Evolutionary conservation across 2,113 vertebrate species (phyloP).

Genomic region (Carollia perspicillata): DNA sequence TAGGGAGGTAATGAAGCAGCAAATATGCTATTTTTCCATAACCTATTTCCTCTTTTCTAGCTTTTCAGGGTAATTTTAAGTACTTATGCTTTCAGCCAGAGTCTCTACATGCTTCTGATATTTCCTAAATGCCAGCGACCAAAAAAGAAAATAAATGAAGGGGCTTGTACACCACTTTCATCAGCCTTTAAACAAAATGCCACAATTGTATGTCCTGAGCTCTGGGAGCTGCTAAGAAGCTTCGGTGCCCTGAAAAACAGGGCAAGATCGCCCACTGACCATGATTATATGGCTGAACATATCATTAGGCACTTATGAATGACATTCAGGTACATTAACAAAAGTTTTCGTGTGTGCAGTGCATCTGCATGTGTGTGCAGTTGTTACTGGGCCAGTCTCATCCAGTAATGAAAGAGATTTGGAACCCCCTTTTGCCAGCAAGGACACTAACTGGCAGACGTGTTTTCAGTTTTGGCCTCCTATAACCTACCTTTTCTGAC

Average conservation of each 20-base stretch:
- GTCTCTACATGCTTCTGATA: not conserved
- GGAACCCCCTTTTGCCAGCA: not conserved
- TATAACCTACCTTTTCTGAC: not conserved
- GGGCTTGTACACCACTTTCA: not conserved
- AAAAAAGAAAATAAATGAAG: slow-evolving; percentile 15
- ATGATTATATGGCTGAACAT: not conserved
- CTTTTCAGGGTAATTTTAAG: not conserved
- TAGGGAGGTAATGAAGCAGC: not conserved
- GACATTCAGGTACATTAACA: not conserved
- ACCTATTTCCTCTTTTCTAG: not conserved
- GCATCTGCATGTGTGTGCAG: not conserved
- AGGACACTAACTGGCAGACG: not conserved
- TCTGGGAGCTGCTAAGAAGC: not conserved
- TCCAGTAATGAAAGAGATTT: not conserved
- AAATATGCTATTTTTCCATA: not conserved
- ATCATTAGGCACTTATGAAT: not conserved
- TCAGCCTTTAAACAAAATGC: not conserved
- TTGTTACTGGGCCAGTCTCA: not conserved
- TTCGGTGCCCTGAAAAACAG: not conserved
- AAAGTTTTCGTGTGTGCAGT: not conserved
- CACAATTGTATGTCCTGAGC: not conserved
- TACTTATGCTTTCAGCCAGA: not conserved
- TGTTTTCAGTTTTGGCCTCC: not conserved
- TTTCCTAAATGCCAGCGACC: not conserved
- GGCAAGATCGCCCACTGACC: not conserved